Percentiles rank a stretch among this genome's conserved stretches.
Conservation (phyloP, 1,140 invertebrate genomes). For the Neodiprion fabricii region DNA sequence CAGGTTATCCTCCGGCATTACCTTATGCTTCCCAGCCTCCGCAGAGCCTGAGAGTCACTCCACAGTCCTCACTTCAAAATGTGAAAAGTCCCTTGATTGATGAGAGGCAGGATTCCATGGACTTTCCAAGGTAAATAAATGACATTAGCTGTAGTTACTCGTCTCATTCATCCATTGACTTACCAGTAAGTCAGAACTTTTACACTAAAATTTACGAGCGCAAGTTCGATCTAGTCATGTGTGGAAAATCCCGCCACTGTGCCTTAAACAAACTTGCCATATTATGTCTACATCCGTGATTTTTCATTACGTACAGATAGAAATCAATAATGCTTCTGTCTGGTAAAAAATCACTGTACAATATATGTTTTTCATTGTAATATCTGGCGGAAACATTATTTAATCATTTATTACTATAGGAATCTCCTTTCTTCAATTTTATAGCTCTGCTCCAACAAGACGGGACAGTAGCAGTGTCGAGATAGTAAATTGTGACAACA, state of each 20-base stretch:
- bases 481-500: constrained; percentile 58
- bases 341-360: too few relatives aligned
- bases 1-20: constrained; percentile 60
- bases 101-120: constrained; percentile 38
- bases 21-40: constrained; percentile 52
- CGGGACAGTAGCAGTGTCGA: constrained; percentile 59
- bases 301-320: too few relatives aligned
- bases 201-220: background rate
- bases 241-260: background rate
- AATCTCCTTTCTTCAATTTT: background rate
- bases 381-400: background rate
- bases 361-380: background rate
- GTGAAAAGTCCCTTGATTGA: constrained; percentile 55
- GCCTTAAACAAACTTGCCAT: background rate
- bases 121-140: constrained; percentile 29
- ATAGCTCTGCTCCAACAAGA: constrained; percentile 33
- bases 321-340: too few relatives aligned
- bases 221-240: background rate
- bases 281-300: background rate
- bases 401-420: too few relatives aligned
- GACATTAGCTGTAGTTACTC: background rate
- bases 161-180: too few relatives aligned
- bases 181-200: background rate
- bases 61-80: constrained; percentile 40
- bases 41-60: constrained; percentile 41